Conservation (phyloP, 2,113 vertebrate genomes). For the Podocnemis expansa region DNA sequence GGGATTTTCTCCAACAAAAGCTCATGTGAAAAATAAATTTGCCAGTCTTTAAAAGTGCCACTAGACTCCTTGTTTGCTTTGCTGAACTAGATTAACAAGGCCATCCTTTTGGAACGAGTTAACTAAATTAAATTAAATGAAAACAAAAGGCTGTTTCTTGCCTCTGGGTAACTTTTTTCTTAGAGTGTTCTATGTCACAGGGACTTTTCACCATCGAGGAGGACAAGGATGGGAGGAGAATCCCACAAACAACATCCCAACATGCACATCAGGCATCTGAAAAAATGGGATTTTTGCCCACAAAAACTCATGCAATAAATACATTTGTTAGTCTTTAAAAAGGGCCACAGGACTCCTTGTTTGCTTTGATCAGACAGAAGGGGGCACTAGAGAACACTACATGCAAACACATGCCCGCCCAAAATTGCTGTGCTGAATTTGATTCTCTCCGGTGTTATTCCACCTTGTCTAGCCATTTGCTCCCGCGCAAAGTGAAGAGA, state of each 20-base stretch:
- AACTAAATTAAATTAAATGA: not conserved
- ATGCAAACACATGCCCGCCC: not conserved
- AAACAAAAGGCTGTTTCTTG: no score
- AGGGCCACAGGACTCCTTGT: no score
- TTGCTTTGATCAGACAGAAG: no score
- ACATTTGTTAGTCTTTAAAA: no score
- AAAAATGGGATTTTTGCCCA: no score
- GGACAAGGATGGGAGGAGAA: not conserved
- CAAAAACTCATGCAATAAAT: no score
- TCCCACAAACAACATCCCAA: not conserved
- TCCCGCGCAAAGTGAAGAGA: not conserved
- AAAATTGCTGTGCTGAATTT: not conserved
- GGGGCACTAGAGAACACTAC: not conserved
- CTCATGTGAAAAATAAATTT: no score
- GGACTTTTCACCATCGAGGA: not conserved
- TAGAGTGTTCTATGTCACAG: not conserved
- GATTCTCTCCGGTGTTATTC: not conserved
- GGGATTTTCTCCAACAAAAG: no score
- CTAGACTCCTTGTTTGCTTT: no score
- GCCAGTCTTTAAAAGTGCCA: no score
- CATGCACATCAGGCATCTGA: not conserved
- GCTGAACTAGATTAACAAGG: no score
- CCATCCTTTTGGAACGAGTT: no score
- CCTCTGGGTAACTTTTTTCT: not conserved
- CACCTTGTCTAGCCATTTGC: not conserved